Conservation (phyloP, 2,113 vertebrate genomes). For the Craseonycteris thonglongyai region DNA sequence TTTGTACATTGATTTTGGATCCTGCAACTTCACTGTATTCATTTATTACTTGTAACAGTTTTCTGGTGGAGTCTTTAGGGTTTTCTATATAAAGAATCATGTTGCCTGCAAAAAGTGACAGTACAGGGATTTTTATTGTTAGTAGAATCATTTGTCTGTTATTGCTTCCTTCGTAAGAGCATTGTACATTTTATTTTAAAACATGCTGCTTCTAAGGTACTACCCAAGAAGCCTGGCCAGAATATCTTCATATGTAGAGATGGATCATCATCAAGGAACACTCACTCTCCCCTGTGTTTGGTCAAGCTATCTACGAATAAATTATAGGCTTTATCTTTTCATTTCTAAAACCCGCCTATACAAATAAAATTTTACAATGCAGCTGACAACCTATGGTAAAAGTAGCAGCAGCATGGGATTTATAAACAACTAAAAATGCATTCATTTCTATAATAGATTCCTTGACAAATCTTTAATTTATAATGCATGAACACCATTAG, state of each 20-base stretch:
- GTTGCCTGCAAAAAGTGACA: too few species aligned
- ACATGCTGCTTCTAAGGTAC: background rate
- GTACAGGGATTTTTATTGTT: too few species aligned
- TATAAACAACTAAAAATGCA: constrained; percentile 9
- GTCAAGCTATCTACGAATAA: background rate
- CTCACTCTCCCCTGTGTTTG: background rate
- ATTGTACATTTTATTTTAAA: background rate
- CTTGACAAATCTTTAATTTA: constrained; percentile 18
- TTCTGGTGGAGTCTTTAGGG: too few species aligned
- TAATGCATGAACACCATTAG: background rate
- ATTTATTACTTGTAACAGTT: too few species aligned
- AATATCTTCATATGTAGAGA: background rate
- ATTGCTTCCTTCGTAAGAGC: background rate
- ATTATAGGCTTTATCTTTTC: background rate
- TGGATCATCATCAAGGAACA: background rate
- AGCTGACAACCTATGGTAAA: background rate
- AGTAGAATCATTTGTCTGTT: background rate
- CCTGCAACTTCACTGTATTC: too few species aligned
- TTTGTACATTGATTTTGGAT: too few species aligned
- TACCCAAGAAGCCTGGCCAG: background rate
- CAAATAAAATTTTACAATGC: constrained; percentile 5
- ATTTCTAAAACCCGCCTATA: constrained; percentile 5
- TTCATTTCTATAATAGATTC: background rate
- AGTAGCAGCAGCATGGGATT: background rate
- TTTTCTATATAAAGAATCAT: too few species aligned